These are phyloP conservation scores for Pseudococcus longispinus DNA, from an alignment of 2,888 invertebrate species.

Conservation along the genomic window DNA sequence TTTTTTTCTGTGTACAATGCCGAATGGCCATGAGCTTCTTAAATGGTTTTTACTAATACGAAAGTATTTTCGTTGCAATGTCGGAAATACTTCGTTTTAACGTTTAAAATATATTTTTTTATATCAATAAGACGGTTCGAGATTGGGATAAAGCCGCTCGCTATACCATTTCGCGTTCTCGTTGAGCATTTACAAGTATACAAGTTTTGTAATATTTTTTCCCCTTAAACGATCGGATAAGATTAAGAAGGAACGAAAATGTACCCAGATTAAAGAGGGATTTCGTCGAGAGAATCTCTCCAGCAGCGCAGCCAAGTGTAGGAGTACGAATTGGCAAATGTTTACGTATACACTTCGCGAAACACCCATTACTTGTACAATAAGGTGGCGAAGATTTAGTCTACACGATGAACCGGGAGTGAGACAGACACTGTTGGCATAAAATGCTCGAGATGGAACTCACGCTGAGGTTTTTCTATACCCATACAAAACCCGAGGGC, in stretches of 20 bases:
- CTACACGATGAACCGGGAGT: not conserved
- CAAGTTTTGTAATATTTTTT: not conserved
- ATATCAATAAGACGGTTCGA: not conserved
- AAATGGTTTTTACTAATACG: not conserved
- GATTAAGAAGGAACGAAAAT: not conserved
- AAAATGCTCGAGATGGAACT: not conserved
- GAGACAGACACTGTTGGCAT: not conserved
- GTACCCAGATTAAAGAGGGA: not conserved
- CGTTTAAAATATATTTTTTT: conserved; percentile 6
- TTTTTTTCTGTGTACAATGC: not conserved
- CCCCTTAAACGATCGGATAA: not conserved
- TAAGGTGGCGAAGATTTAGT: not conserved
- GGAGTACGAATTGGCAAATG: not conserved
- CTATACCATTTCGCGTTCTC: not conserved
- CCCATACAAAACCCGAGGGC: not conserved
- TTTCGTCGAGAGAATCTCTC: not conserved
- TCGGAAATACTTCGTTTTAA: not conserved
- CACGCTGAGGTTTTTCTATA: not conserved
- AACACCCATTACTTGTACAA: not conserved
- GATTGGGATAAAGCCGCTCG: not conserved
- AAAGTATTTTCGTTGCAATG: not conserved
- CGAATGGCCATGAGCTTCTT: conserved; percentile 15
- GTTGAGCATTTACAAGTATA: not conserved
- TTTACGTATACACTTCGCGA: not conserved
- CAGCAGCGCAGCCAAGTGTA: not conserved